Evolutionary conservation across 2,888 invertebrate species (phyloP).

Genomic region (Caenorhabditis japonica): DNA sequence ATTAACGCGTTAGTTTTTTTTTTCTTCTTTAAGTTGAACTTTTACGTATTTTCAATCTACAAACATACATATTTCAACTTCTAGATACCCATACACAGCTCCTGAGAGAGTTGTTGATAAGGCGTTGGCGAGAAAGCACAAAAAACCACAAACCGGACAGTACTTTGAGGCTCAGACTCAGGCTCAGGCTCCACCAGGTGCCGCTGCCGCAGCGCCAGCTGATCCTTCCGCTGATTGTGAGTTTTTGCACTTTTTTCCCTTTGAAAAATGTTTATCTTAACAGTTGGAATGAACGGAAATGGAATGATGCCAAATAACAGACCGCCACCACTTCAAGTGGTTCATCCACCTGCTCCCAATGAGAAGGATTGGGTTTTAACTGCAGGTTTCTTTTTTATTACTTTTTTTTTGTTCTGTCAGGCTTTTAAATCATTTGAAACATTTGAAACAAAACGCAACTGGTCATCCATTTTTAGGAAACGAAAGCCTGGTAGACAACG

Average conservation of each 20-base stretch:
- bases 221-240: conserved; percentile 39
- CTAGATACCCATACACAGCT: conserved; percentile 61
- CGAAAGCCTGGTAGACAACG: conserved; percentile 73
- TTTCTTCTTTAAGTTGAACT: too few species aligned
- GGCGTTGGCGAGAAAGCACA: conserved; percentile 44
- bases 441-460: too few species aligned
- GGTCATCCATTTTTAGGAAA: conserved; percentile 40
- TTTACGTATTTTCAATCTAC: too few species aligned
- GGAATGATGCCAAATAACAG: conserved; percentile 29
- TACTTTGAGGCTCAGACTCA: conserved; percentile 7
- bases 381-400: too few species aligned
- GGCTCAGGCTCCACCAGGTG: conserved; percentile 7
- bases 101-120: conserved; percentile 62
- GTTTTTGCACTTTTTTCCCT: conserved; percentile 3
- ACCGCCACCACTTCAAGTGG: conserved; percentile 58
- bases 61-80: too few species aligned
- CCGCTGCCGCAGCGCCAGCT: conserved; percentile 15
- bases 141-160: conserved; percentile 34
- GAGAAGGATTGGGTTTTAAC: conserved; percentile 76
- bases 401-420: too few species aligned
- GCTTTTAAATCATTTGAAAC: too few species aligned
- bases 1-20: conserved; percentile 31
- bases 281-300: conserved; percentile 29
- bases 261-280: too few species aligned
- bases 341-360: conserved; percentile 72